Evolutionary conservation across 1,140 invertebrate species (phyloP), one percentile per base, ranked within the genome.

Genomic region (Macrostomum lignano): DNA sequence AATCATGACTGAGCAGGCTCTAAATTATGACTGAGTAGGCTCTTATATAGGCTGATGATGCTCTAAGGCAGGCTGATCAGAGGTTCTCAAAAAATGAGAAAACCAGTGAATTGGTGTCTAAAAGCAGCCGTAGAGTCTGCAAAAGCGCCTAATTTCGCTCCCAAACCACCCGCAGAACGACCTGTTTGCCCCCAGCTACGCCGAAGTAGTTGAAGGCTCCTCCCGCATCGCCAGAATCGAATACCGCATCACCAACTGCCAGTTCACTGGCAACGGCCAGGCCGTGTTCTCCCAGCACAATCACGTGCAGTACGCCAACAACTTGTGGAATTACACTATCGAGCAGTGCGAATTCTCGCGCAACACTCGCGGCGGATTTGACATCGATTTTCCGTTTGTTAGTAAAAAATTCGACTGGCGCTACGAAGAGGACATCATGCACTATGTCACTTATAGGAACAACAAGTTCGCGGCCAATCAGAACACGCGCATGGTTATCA

Each of bases 261-360:
- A 38, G 14, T 47, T 58, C 28, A 17, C 37, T 13, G 34, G 42
- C 17, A 56, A 55, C 38, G 41, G 35, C 14, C 41, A 37, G 23
- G 49, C 49, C 3, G 44, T 56, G 17, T 31, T 52, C 7, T 52
- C 43, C 3, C 52, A 54, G 24, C 52, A 55, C 29, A 56, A 54
- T 35, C 51, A 54, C 38, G 51, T 56, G 14, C 50, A 52, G 26
- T 55, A 53, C 44, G 51, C 52, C 10, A 55, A 55, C 40, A 55
- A 56, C 38, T 48, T 58, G 2, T 55, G 49, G 49, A 45, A 52
- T 31, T 58, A 56, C 49, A 44, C 40, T 31, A 39, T 61, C 17
- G 43, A 42, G 7, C 46, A 88, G 42, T 78, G 78, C 40, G 73
- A 71, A 0, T 77, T 86, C 66, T 59, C 67, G 19, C 64, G 69